Evolutionary conservation across 2,797 vertebrate genomes (phyloP).

Genomic region (Gallinago nigripennis): DNA sequence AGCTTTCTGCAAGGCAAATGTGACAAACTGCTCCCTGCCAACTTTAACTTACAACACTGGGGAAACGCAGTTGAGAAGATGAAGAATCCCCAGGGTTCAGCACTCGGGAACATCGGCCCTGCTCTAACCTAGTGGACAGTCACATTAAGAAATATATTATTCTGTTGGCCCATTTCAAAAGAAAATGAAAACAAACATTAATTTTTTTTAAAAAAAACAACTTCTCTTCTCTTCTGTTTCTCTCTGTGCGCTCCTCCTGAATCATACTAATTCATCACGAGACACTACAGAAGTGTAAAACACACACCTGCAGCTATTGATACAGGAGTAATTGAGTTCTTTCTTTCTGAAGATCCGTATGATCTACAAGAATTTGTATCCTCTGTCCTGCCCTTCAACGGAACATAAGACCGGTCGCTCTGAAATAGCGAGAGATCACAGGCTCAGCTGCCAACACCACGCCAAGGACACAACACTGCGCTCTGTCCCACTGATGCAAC

Average conservation of each 20-base stretch:
- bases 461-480: background rate
- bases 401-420: background rate
- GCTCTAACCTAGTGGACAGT: rapidly evolving
- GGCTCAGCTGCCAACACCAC: background rate
- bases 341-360: background rate
- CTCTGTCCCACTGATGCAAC: background rate
- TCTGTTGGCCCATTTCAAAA: background rate
- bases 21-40: background rate
- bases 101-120: background rate
- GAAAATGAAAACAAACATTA: background rate
- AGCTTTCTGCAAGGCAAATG: background rate
- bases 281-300: background rate
- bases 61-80: background rate
- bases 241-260: rapidly evolving
- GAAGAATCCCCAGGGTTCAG: background rate
- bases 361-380: background rate
- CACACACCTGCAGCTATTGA: background rate
- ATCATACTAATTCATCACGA: background rate
- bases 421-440: background rate
- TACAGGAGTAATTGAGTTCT: background rate
- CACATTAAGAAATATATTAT: background rate
- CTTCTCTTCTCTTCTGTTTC: background rate
- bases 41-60: background rate
- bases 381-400: background rate
- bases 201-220: background rate